Evolutionary conservation across 2,113 vertebrate species (phyloP).

Genomic region (Corythaeola cristata): DNA sequence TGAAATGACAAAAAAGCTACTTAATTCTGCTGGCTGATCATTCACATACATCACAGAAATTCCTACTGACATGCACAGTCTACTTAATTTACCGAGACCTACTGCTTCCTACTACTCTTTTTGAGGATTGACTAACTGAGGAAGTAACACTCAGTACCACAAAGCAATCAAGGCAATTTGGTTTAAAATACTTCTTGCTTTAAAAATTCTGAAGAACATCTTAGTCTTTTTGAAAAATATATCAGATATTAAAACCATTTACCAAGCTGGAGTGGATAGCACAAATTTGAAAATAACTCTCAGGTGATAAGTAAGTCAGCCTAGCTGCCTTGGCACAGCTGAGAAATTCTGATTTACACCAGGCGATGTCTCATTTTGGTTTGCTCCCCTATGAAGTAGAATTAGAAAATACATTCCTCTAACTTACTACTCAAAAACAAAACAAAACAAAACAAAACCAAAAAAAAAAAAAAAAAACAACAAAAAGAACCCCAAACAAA

Average conservation of each 20-base stretch:
- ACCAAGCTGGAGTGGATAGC: not conserved
- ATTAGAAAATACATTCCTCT: not conserved
- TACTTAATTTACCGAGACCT: slow-evolving; percentile 74
- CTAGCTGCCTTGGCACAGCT: not conserved
- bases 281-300: not conserved
- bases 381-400: not conserved
- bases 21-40: slow-evolving; percentile 85
- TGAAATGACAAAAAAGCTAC: slow-evolving; percentile 83
- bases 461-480: too few species aligned
- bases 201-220: not conserved
- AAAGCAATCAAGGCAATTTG: not conserved
- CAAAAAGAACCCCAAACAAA: too few species aligned
- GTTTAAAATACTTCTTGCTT: not conserved
- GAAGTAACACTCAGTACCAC: not conserved
- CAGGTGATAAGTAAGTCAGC: not conserved
- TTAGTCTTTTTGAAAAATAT: not conserved
- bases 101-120: not conserved
- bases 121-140: not conserved
- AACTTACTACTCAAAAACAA: not conserved
- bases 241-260: not conserved
- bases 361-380: not conserved
- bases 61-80: slow-evolving; percentile 75
- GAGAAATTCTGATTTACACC: not conserved
- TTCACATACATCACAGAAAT: slow-evolving; percentile 82
- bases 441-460: too few species aligned